Percentiles rank a stretch among this genome's conserved stretches.
Evolutionary conservation across 1,140 invertebrate species (phyloP).

Genomic region (Diabrotica virgifera): DNA sequence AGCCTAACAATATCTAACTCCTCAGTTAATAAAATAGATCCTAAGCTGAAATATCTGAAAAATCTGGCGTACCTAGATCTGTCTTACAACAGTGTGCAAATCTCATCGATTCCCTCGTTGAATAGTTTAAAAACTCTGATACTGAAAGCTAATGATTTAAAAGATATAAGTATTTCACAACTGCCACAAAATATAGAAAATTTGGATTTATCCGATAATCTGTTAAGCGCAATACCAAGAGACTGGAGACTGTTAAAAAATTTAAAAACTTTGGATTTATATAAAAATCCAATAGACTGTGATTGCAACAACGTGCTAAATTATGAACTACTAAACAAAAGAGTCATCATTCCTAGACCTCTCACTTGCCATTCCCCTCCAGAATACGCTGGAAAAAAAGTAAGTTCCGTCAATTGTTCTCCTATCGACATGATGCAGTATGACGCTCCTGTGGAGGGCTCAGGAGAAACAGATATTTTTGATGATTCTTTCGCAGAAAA

Average conservation of each 20-base stretch:
- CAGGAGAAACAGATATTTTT: conserved; percentile 26
- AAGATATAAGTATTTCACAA: conserved; percentile 50
- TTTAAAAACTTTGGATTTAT: conserved; percentile 55
- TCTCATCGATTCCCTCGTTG: conserved; percentile 54
- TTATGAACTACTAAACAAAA: conserved; percentile 53
- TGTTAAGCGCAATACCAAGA: conserved; percentile 55
- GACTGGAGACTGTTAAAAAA: conserved; percentile 53
- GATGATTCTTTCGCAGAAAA: conserved; percentile 11
- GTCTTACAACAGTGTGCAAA: conserved; percentile 56
- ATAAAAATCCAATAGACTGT: conserved; percentile 59
- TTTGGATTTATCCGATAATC: conserved; percentile 60
- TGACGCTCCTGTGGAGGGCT: conserved; percentile 29
- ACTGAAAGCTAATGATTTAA: conserved; percentile 56
- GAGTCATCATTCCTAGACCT: conserved; percentile 51
- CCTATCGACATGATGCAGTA: conserved; percentile 29
- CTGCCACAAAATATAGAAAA: conserved; percentile 59
- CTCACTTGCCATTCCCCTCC: conserved; percentile 54
- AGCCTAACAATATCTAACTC: conserved; percentile 31
- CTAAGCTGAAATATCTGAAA: conserved; percentile 37
- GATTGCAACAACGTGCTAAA: conserved; percentile 54
- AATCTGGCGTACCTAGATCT: conserved; percentile 52
- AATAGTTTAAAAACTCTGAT: conserved; percentile 58
- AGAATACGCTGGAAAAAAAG: conserved; percentile 50
- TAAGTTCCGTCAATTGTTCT: conserved; percentile 55
- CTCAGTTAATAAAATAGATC: conserved; percentile 31